Percentiles rank a stretch among this genome's conserved stretches.
Evolutionary conservation across 2,888 invertebrate species (phyloP).

Genomic region (Isotomurus palustris): DNA sequence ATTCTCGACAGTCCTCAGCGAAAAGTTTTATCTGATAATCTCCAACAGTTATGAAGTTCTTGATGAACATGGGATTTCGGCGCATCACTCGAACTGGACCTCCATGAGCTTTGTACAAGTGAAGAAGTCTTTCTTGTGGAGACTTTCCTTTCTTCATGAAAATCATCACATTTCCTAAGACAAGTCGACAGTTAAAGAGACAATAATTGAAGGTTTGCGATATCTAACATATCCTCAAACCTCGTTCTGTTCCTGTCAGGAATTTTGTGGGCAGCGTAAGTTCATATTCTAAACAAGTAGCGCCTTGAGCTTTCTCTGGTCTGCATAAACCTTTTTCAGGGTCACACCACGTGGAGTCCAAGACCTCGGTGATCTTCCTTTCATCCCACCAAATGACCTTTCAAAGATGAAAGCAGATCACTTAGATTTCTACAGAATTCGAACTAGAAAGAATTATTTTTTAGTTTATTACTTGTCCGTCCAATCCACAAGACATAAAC

Average conservation of each 20-base stretch:
- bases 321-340: slow-evolving; percentile 61
- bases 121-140: slow-evolving; percentile 69
- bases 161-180: slow-evolving; percentile 56
- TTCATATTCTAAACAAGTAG: slow-evolving; percentile 74
- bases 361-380: slow-evolving; percentile 66
- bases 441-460: no score
- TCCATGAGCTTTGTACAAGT: slow-evolving; percentile 67
- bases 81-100: slow-evolving; percentile 86
- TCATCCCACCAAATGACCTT: slow-evolving; percentile 73
- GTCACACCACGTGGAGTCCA: slow-evolving; percentile 68
- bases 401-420: no score
- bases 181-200: no score
- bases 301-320: slow-evolving; percentile 62
- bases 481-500: slow-evolving; percentile 87
- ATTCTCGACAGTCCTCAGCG: slow-evolving; percentile 93
- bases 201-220: no score
- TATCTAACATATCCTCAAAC: no score
- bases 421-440: no score
- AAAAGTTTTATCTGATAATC: slow-evolving; percentile 93
- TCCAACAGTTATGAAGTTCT: slow-evolving; percentile 90
- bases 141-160: slow-evolving; percentile 73
- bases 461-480: slow-evolving; percentile 74
- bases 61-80: slow-evolving; percentile 88
- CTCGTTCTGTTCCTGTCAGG: slow-evolving; percentile 70
- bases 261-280: slow-evolving; percentile 77